Conservation (phyloP, 2,113 vertebrate species). For the Gopherus evgoodei region DNA sequence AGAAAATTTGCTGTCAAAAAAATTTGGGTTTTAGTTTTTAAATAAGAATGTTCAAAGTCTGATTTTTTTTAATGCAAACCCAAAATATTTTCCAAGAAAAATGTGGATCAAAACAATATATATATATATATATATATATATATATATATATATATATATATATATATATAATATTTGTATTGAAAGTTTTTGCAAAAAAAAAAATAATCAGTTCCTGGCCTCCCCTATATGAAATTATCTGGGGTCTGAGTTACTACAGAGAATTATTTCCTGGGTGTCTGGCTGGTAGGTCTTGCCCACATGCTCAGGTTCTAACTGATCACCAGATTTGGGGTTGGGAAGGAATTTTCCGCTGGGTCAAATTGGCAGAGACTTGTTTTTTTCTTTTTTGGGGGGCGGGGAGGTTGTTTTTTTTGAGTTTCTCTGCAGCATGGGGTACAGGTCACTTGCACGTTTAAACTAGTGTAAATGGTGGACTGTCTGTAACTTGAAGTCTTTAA, state of each 20-base stretch:
- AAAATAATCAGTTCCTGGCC: background rate
- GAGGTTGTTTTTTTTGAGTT: no score
- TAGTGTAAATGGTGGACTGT: background rate
- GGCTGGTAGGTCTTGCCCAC: background rate
- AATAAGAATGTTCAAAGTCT: background rate
- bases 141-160: no score
- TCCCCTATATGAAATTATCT: background rate
- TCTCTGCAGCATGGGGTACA: no score
- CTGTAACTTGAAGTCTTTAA: no score
- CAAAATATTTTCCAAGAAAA: background rate
- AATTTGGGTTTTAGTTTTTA: background rate
- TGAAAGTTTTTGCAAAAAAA: background rate
- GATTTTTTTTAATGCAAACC: background rate
- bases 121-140: no score
- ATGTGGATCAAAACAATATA: no score
- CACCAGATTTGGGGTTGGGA: background rate
- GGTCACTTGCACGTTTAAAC: background rate
- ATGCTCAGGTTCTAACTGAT: background rate
- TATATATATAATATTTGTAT: no score
- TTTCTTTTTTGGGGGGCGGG: no score
- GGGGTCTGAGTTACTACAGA: no score
- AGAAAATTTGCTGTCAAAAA: background rate
- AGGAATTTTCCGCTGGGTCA: background rate
- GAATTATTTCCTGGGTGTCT: background rate
- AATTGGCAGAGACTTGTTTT: background rate